Conservation (phyloP, 2,888 invertebrate species). For the Drosophila parthenogenetica region DNA sequence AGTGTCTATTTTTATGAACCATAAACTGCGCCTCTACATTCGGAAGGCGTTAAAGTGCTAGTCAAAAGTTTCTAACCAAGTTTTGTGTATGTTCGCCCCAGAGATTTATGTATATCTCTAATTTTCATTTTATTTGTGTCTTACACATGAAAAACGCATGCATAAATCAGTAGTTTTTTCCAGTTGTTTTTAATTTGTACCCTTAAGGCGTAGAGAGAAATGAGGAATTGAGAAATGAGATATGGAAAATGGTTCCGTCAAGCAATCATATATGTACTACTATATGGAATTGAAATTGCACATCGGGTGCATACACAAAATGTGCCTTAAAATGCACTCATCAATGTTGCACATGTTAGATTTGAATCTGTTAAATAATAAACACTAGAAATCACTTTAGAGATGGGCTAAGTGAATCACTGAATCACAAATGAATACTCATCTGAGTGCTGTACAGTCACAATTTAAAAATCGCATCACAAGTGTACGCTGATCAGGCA, state of each 20-base stretch:
- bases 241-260: constrained; percentile 13
- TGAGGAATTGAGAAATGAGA: constrained; percentile 1
- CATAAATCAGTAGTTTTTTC: constrained; percentile 10
- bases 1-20: constrained; percentile 80
- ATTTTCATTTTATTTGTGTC: neutral
- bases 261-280: constrained; percentile 15
- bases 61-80: constrained; percentile 40
- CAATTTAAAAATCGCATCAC: constrained; percentile 18
- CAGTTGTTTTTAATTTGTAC: constrained; percentile 17
- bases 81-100: constrained; percentile 24
- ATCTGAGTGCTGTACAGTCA: neutral
- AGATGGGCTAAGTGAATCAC: constrained; percentile 36
- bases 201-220: constrained; percentile 7
- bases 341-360: constrained; percentile 39
- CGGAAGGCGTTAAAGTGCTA: constrained; percentile 31
- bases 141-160: constrained; percentile 3
- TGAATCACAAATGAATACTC: neutral
- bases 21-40: constrained; percentile 18
- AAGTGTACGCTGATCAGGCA: constrained; percentile 21
- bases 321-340: constrained; percentile 50
- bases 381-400: constrained; percentile 20
- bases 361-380: constrained; percentile 36
- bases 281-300: constrained; percentile 26
- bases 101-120: constrained; percentile 4
- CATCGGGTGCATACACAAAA: constrained; percentile 12